Evolutionary conservation across 2,113 vertebrate species (phyloP), one percentile per base, ranked within the genome.

Genomic region (Trichomycterus rosablanca): DNA sequence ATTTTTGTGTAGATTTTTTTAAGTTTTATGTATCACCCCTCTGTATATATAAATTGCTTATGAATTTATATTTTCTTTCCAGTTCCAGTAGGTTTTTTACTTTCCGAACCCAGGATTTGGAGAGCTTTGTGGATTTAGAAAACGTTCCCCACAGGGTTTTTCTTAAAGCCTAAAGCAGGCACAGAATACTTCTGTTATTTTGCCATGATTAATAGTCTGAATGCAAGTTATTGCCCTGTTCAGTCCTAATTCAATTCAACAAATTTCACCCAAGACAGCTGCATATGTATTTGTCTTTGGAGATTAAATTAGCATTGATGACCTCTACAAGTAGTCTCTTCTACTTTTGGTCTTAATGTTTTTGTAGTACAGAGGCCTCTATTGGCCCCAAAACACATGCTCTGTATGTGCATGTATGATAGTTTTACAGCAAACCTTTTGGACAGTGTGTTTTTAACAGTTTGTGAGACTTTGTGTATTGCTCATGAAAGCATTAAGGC

Each of bases 291-390:
- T 22, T 32, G 19, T 40, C 20, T n/a, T 46, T 24, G 11, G 12
- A 54, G 35, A 49, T 46, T 34, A 10, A 59, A 19, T 66, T 20
- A 35, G 37, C 46, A 50, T 56, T 56, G 68, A 70, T 2, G 22
- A 34, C 46, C 12, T 59, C 6, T 52, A 28, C 19, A 14, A 22
- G 10, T 23, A 18, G 18, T 24, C 6, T 20, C 23, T 34, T 7
- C 4, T 30, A 37, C n/a, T 44, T 34, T 20, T 37, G 24, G 16
- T 43, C 24, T 58, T 30, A 20, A 44, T 45, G 23, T 52, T 14
- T 46, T 59, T 48, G 50, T 46, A 23, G 44, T 16, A 34, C 26
- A 26, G 9, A 58, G 59, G 7, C 40, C 30, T 35, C 16, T 32
- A 15, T 12, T 49, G 51, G 34, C 40, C 49, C 14, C 11, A 15